Conservation (phyloP, 2,888 invertebrate species). For the Xanthorhoe designata region DNA sequence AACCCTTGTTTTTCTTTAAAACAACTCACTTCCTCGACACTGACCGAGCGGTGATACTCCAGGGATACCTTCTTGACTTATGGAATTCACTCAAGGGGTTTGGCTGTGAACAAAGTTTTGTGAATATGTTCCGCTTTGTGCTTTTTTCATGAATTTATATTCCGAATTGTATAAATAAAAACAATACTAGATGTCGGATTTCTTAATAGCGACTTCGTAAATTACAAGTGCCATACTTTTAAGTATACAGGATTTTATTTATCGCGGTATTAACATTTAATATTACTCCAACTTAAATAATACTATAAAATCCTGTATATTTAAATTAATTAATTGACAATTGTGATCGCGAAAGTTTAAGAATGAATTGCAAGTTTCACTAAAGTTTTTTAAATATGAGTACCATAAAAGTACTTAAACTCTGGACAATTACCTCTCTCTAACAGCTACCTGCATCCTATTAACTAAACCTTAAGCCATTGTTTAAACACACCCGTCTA, state of each 20-base stretch:
- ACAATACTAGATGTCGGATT: no score
- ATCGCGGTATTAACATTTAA: no score
- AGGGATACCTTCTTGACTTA: constrained; percentile 54
- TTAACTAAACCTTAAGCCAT: constrained; percentile 38
- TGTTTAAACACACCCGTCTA: constrained; percentile 38
- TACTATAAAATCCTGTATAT: no score
- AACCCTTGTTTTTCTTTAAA: constrained; percentile 81
- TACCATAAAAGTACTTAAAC: background rate
- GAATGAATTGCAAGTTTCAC: no score
- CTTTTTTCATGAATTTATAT: background rate
- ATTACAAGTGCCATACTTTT: no score
- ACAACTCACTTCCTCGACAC: constrained; percentile 74
- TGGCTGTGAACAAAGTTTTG: constrained; percentile 19
- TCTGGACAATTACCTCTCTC: constrained; percentile 7
- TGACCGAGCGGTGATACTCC: constrained; percentile 64
- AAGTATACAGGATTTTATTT: no score
- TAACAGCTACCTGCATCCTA: constrained; percentile 31
- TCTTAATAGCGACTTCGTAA: no score
- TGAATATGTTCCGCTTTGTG: background rate
- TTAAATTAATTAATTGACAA: no score
- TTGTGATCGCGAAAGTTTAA: no score
- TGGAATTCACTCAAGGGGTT: constrained; percentile 38
- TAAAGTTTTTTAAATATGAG: background rate
- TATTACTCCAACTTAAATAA: no score
- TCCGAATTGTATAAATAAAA: background rate